Percentiles rank a stretch among this genome's conserved stretches.
These are phyloP conservation scores for Galeopsomyia nigrocyanea DNA, from an alignment of 2,888 invertebrate species.

Conservation along the genomic window DNA sequence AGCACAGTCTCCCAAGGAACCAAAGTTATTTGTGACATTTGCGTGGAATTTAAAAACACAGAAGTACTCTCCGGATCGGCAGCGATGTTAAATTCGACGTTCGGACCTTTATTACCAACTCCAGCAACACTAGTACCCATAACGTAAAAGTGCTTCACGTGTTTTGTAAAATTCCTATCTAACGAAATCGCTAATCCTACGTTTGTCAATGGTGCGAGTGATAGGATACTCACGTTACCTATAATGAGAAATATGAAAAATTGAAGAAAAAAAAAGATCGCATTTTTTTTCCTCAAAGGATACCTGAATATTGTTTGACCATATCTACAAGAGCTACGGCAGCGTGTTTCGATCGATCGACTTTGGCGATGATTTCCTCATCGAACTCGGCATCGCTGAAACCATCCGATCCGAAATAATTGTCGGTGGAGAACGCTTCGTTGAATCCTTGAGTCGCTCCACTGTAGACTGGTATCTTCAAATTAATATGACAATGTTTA, in stretches of 20 bases:
- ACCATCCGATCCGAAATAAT: conserved; percentile 70
- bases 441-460: conserved; percentile 65
- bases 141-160: conserved; percentile 58
- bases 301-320: conserved; percentile 61
- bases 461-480: conserved; percentile 70
- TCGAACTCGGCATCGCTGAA: conserved; percentile 70
- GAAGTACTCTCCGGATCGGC: conserved; percentile 73
- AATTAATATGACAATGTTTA: conserved; percentile 2
- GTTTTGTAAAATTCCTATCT: conserved; percentile 59
- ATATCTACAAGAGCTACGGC: conserved; percentile 67
- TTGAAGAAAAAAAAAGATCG: too few relatives aligned
- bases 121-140: conserved; percentile 63
- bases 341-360: conserved; percentile 66
- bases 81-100: conserved; percentile 74
- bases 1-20: not conserved
- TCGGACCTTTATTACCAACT: conserved; percentile 43
- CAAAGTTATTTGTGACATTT: not conserved
- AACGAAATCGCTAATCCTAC: conserved; percentile 71
- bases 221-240: conserved; percentile 65
- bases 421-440: conserved; percentile 51
- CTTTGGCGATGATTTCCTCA: conserved; percentile 58
- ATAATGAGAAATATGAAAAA: too few relatives aligned
- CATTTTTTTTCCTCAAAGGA: too few relatives aligned
- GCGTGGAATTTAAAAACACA: too few relatives aligned
- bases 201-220: conserved; percentile 72